phyloP scores from a whole-genome alignment of 2,797 vertebrate species.

The Odontamblyopus lacepedii region DNA sequence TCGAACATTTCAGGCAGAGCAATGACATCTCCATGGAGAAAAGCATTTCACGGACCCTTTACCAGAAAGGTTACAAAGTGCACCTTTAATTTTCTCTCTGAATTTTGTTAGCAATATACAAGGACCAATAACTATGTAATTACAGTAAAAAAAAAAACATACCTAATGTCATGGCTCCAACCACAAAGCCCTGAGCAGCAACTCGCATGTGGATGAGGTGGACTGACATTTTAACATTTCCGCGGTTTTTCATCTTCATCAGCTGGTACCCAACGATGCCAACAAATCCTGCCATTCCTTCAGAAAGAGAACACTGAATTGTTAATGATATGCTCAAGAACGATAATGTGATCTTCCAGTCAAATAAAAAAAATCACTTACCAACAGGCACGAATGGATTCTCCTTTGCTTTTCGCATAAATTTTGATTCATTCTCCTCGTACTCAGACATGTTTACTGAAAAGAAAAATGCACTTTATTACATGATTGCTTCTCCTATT shows the following conservation, averaged over 20 bases:
- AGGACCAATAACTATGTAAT: not conserved
- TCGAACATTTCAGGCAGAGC: too few relatives aligned
- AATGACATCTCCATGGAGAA: too few relatives aligned
- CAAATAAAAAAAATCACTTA: constrained; percentile 49
- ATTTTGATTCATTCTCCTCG: constrained; percentile 83
- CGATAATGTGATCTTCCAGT: not conserved
- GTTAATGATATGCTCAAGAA: not conserved
- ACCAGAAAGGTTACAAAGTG: too few relatives aligned
- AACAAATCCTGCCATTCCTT: constrained; percentile 87
- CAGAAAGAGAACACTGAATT: not conserved
- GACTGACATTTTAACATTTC: constrained; percentile 89
- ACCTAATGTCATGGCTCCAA: constrained; percentile 92
- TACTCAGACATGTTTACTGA: constrained; percentile 78
- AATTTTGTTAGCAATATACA: not conserved
- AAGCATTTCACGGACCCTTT: too few relatives aligned
- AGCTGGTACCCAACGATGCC: constrained; percentile 85
- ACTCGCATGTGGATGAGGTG: constrained; percentile 95
- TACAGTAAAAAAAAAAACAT: constrained; percentile 30
- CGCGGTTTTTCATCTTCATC: constrained; percentile 83
- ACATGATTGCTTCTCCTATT: not conserved
- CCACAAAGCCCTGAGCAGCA: constrained; percentile 93
- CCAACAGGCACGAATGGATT: constrained; percentile 90
- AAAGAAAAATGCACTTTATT: not conserved
- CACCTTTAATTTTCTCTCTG: not conserved
- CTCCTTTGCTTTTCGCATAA: constrained; percentile 87